Base-by-base conservation (phyloP, 2,113 vertebrate species). In the Vidua macroura region DNA sequence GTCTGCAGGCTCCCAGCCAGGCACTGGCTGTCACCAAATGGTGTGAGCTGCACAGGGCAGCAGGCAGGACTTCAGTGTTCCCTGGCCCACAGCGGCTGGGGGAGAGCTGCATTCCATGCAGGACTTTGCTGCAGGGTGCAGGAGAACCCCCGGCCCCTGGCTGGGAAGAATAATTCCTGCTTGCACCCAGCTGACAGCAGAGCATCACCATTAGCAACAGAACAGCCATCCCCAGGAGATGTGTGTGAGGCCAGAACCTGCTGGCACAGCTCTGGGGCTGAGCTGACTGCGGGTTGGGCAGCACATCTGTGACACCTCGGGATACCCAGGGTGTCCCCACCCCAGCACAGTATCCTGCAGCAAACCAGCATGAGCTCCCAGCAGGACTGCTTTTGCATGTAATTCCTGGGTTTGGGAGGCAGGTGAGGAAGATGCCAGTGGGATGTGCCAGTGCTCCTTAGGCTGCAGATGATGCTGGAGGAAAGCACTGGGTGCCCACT, bases 41-140 rank as follows among this genome's bases (percentile, higher is more conserved):
- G 28, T 6, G 0, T 3, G 28, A 49, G 43, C 20, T 56, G 37
- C 4, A 2, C 74, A 51, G 83, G 49, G 70, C 83, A 81, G 82
- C 24, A 30, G 27, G 39, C 37, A 53, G 53, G 58, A 37, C 0
- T 0, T 25, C 3, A 1, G 27, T 11, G 11, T 31, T 24, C 10
- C 46, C 41, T 39, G 74, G 55, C 51, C 69, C 37, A 46, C 37
- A 7, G 75, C 8, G 22, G 9, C 11, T 24, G 10, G 11, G 28
- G 33, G 7, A 68, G 43, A 90, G 31, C 66, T 63, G 62, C 7
- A 0, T 93, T 20, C 62, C 4, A 2, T 49, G 58, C 24, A 53
- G 69, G 18, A 49, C 31, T 9, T 2, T 31, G 74, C 28, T 74
- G 74, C 30, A 78, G 74, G 59, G 35, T 12, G 16, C 0, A 0